phyloP scores from a whole-genome alignment of 2,888 invertebrate genomes.

The Drosophila pseudotakahashii region DNA sequence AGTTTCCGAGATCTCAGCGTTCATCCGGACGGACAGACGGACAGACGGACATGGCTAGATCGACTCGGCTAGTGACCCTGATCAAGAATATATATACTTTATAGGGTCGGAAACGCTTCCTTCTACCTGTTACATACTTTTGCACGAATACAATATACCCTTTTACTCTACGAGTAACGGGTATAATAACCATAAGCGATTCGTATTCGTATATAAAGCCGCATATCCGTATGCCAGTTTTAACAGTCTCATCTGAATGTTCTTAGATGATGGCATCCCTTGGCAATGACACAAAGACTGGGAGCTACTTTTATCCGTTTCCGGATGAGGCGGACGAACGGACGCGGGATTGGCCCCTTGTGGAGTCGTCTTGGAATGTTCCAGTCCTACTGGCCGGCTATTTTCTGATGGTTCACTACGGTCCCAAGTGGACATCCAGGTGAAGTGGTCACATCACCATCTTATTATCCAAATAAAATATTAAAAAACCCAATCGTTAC shows the following conservation, averaged over 20 bases:
- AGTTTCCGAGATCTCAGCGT: too few relatives aligned
- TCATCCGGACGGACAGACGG: too few relatives aligned
- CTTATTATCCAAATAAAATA: not conserved
- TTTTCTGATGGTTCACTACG: slow-evolving; percentile 90
- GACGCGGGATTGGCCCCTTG: slow-evolving; percentile 93
- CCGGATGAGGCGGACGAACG: slow-evolving; percentile 86
- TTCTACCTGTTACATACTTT: too few relatives aligned
- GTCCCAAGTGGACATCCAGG: slow-evolving; percentile 92
- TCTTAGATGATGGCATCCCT: slow-evolving; percentile 36
- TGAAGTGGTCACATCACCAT: slow-evolving; percentile 44
- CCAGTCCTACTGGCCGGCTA: slow-evolving; percentile 89
- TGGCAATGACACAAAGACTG: slow-evolving; percentile 31
- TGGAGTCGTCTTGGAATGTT: slow-evolving; percentile 92
- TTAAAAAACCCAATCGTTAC: not conserved
- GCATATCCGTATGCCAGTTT: not conserved
- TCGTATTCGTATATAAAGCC: slow-evolving; percentile 17
- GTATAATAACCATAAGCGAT: too few relatives aligned
- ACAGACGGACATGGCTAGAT: too few relatives aligned
- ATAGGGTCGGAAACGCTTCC: too few relatives aligned
- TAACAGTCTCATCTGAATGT: slow-evolving; percentile 13
- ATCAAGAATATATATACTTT: too few relatives aligned
- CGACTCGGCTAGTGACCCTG: too few relatives aligned
- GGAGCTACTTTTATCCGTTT: slow-evolving; percentile 46
- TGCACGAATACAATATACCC: too few relatives aligned
- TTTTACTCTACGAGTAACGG: too few relatives aligned